Conservation (phyloP, 2,797 vertebrate species). For the Tapera naevia region DNA sequence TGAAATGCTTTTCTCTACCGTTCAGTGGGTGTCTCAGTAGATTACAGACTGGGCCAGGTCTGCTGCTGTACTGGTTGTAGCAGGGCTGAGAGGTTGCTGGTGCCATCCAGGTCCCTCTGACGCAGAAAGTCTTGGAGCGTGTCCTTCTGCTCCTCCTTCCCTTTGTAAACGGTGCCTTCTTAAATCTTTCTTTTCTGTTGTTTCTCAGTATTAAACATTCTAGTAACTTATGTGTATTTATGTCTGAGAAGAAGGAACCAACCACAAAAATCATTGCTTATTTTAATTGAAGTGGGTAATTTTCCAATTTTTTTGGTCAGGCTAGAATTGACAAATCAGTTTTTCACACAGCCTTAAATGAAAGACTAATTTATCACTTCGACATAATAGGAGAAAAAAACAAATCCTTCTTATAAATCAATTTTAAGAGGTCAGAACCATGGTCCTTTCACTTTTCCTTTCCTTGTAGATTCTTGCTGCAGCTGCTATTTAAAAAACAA, state of each 20-base stretch:
- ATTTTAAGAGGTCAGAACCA: constrained; percentile 50
- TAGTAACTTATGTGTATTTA: neutral
- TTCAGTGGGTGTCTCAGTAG: neutral
- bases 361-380: constrained; percentile 55
- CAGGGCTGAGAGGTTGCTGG: neutral
- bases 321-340: constrained; percentile 33
- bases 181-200: rapidly evolving
- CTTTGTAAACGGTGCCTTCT: neutral
- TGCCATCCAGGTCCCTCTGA: neutral
- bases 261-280: neutral
- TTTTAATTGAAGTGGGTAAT: constrained; percentile 39
- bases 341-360: constrained; percentile 46
- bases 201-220: neutral
- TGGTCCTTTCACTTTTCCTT: constrained; percentile 38
- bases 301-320: constrained; percentile 15
- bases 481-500: constrained; percentile 46
- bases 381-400: neutral
- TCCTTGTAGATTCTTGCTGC: neutral
- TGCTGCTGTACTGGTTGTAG: rapidly evolving
- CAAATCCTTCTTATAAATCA: constrained; percentile 45
- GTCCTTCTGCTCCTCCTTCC: neutral
- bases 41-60: too few species aligned
- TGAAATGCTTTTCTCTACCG: neutral
- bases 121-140: neutral
- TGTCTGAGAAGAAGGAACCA: neutral